Percentiles rank a stretch among this genome's conserved stretches.
Conservation (phyloP, 1,140 invertebrate genomes). For the Diachasmimorpha longicaudata region DNA sequence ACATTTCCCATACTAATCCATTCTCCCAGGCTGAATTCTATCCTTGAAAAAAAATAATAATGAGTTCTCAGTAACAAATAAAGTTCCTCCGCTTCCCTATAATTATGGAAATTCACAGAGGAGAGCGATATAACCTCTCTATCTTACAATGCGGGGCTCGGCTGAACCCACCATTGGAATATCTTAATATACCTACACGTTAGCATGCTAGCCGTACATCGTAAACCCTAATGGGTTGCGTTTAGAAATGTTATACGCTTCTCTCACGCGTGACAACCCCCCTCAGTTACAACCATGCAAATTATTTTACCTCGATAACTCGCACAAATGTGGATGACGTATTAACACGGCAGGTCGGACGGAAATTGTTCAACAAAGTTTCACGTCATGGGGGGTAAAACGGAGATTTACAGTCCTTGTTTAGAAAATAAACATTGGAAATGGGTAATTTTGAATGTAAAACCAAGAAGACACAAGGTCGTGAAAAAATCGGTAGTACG, state of each 20-base stretch:
- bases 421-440: no score
- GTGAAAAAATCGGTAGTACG: no score
- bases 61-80: conserved; percentile 46
- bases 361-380: not conserved
- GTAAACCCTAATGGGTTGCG: conserved; percentile 43
- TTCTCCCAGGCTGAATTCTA: conserved; percentile 22
- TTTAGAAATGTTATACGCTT: conserved; percentile 38
- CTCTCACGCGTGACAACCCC: conserved; percentile 38
- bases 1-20: conserved; percentile 32
- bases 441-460: no score
- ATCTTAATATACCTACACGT: conserved; percentile 38
- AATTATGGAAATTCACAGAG: conserved; percentile 43
- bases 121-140: conserved; percentile 22
- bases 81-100: conserved; percentile 34
- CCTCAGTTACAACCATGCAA: not conserved
- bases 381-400: not conserved
- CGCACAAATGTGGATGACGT: not conserved
- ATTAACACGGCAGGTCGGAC: not conserved
- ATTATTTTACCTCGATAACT: conserved; percentile 6
- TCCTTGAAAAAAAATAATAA: conserved; percentile 43
- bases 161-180: conserved; percentile 25
- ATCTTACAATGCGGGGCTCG: not conserved
- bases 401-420: no score
- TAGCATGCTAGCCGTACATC: conserved; percentile 12
- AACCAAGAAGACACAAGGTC: no score